phyloP scores from a whole-genome alignment of 2,888 invertebrate species.

The Lasioglossum morio region DNA sequence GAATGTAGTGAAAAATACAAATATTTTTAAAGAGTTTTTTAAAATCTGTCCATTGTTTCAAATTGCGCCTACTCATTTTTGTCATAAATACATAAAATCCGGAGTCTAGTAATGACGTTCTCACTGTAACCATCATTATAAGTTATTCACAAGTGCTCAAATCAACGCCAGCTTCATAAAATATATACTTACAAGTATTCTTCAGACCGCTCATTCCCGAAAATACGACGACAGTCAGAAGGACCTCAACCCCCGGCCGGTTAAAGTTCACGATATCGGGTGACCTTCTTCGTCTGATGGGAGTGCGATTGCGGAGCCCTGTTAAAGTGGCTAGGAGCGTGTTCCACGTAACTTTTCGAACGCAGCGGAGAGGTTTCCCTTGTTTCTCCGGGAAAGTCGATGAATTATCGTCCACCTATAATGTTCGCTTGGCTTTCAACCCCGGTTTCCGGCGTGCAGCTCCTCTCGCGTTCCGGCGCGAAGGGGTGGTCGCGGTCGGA shows the following conservation, averaged over 20 bases:
- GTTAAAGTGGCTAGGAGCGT: slow-evolving; percentile 35
- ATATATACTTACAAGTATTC: not conserved
- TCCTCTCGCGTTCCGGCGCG: slow-evolving; percentile 66
- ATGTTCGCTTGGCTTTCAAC: slow-evolving; percentile 72
- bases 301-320: not conserved
- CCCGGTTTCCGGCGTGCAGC: slow-evolving; percentile 63
- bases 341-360: slow-evolving; percentile 31
- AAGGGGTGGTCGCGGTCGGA: slow-evolving; percentile 63
- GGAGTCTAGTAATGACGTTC: too few species aligned
- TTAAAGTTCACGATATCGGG: slow-evolving; percentile 5
- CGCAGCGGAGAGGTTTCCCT: slow-evolving; percentile 71
- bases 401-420: slow-evolving; percentile 77
- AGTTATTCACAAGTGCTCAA: not conserved
- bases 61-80: not conserved
- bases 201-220: not conserved
- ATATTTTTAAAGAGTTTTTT: too few species aligned
- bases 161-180: not conserved
- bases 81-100: not conserved
- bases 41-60: too few species aligned
- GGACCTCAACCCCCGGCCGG: not conserved
- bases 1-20: too few species aligned
- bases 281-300: not conserved
- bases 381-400: slow-evolving; percentile 73
- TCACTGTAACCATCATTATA: not conserved
- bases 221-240: not conserved